Evolutionary conservation across 2,113 vertebrate species (phyloP).

Genomic region (Rhagologus leucostigma): DNA sequence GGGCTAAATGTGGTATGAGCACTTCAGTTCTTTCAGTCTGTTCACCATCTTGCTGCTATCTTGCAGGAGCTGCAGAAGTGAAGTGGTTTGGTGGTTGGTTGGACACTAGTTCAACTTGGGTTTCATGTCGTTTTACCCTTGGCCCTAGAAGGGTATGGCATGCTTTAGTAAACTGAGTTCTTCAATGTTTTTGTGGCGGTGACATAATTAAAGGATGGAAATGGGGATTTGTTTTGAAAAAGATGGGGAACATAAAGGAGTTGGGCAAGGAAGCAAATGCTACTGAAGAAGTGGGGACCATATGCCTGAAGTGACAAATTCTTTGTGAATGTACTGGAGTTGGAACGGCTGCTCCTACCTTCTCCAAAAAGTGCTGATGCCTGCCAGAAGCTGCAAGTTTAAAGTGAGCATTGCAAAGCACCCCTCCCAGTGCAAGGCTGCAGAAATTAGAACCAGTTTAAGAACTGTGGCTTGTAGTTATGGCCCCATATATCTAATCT

Average conservation of each 20-base stretch:
- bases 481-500: not conserved
- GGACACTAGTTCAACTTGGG: not conserved
- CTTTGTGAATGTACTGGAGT: not conserved
- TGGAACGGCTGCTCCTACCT: not conserved
- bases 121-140: not conserved
- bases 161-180: not conserved
- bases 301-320: not conserved
- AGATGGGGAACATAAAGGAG: not conserved
- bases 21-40: not conserved
- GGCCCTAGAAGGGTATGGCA: not conserved
- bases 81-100: not conserved
- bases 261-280: not conserved
- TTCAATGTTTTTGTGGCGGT: not conserved
- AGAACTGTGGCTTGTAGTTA: not conserved
- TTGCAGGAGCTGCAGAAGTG: not conserved
- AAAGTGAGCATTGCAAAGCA: not conserved
- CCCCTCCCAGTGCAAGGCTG: not conserved
- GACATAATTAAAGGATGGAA: not conserved
- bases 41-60: not conserved
- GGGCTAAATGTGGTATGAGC: not conserved
- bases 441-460: not conserved
- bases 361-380: not conserved
- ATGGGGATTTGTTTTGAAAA: not conserved
- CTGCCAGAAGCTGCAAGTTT: not conserved
- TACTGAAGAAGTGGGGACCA: not conserved